Evolutionary conservation across 2,113 vertebrate species (phyloP), one percentile per base, ranked within the genome.

Genomic region (Dipodomys stephensi): DNA sequence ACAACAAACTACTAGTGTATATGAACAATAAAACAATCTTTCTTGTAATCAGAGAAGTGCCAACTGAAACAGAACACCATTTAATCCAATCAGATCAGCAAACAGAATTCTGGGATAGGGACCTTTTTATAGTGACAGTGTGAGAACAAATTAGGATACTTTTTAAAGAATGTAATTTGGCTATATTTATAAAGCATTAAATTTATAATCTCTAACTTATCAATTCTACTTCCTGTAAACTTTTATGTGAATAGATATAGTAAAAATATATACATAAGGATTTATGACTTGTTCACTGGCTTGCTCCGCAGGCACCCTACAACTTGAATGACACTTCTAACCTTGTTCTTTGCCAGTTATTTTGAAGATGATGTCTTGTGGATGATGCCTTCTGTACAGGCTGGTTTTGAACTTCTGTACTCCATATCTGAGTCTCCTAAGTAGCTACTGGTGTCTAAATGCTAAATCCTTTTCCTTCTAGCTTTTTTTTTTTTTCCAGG

Each of bases 1-100:
- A 68, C 68, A 87, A 39, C 76, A 91, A 80, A 46, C 83, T 92
- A 82, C 92, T 86, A 83, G 93, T 90, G 93, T 11, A 76, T 60
- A 39, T 78, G 64, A 23, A 30, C 77, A 53, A 73, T 28, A 73
- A 82, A 79, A 80, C 44, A 67, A 35, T 87, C 16, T 94, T 68
- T 30, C 30, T 53, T 73, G 65, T 11, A 87, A 82, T 46, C 49
- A 89, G 20, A 77, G 73, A 82, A 82, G 7, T 64, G 20, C 20
- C 49, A 53, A 39, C 39, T 32, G 49, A 76, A 89, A 77, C 35
- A 69, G 57, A 49, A 84, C 60, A 68, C 6, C 28, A 74, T 46
- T 65, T 71, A 77, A 76, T 20, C 60, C 19, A 67, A 82, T 68
- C 25, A 73, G 16, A 60, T 49, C 49, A 92, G 76, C 46, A 80